Conservation (phyloP, 2,888 invertebrate species). For the Torymus texanus region DNA sequence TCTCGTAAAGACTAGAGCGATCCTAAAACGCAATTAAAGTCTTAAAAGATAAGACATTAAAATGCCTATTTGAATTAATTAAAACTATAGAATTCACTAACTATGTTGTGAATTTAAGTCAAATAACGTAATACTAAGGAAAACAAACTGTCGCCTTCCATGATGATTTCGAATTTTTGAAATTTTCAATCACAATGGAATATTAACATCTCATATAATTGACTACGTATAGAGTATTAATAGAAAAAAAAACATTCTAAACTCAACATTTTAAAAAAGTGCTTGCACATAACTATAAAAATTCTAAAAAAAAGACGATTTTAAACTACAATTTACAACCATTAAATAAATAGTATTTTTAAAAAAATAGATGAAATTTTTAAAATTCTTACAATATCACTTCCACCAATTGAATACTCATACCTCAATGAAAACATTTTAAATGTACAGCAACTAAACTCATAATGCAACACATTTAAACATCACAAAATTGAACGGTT, state of each 20-base stretch:
- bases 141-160: constrained; percentile 30
- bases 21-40: constrained; percentile 41
- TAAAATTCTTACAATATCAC: constrained; percentile 19
- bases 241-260: constrained; percentile 32
- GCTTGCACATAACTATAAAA: constrained; percentile 27
- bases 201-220: constrained; percentile 46
- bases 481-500: constrained; percentile 47
- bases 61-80: constrained; percentile 56
- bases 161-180: constrained; percentile 23
- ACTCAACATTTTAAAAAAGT: constrained; percentile 37
- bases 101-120: constrained; percentile 44
- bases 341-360: constrained; percentile 41
- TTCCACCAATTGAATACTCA: constrained; percentile 17
- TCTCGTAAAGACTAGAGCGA: constrained; percentile 55
- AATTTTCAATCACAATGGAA: constrained; percentile 33
- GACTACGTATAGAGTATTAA: constrained; percentile 41
- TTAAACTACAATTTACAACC: constrained; percentile 21
- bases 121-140: constrained; percentile 39
- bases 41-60: constrained; percentile 40
- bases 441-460: constrained; percentile 31
- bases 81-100: constrained; percentile 46
- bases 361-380: constrained; percentile 42
- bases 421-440: constrained; percentile 27
- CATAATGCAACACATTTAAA: constrained; percentile 42
- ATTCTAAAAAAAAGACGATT: constrained; percentile 21